phyloP scores from a whole-genome alignment of 2,888 invertebrate species.

The Ecliptopera silaceata region DNA sequence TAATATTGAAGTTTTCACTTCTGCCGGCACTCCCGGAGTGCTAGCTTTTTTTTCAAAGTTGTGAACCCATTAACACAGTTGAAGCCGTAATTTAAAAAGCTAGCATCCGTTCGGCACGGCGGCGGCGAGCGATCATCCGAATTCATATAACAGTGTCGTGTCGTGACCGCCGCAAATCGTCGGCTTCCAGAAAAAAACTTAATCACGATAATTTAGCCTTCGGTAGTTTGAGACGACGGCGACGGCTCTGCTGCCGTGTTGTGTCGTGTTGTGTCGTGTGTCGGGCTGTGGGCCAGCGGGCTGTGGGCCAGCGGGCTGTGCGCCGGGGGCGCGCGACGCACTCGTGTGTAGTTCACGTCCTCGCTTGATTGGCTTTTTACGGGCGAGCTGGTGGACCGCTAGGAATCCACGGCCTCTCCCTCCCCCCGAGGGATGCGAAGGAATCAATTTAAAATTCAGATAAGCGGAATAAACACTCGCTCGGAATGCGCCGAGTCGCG shows the following conservation, averaged over 20 bases:
- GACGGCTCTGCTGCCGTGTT: conserved; percentile 16
- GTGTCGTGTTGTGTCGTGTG: conserved; percentile 24
- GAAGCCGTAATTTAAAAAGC: background rate
- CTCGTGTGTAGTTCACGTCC: conserved; percentile 43
- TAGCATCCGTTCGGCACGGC: background rate
- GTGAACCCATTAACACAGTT: too few relatives aligned
- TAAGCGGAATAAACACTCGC: conserved; percentile 73
- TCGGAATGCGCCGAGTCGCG: conserved; percentile 44
- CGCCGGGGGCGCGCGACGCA: background rate
- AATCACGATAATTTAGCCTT: conserved; percentile 38
- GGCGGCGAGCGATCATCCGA: background rate
- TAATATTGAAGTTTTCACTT: too few relatives aligned
- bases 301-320: too few relatives aligned
- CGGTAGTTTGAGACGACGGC: conserved; percentile 34
- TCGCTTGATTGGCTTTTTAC: conserved; percentile 73
- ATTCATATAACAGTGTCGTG: conserved; percentile 24
- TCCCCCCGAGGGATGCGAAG: conserved; percentile 20
- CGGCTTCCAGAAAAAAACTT: conserved; percentile 32
- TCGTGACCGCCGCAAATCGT: conserved; percentile 26
- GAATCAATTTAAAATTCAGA: conserved; percentile 73
- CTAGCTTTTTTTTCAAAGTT: too few relatives aligned
- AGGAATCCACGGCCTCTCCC: conserved; percentile 50
- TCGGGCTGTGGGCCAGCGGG: too few relatives aligned
- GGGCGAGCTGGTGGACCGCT: conserved; percentile 67
- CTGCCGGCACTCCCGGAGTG: too few relatives aligned